Evolutionary conservation across 2,888 invertebrate genomes (phyloP), one percentile per base, ranked within the genome.

Genomic region (Allygus modestus): DNA sequence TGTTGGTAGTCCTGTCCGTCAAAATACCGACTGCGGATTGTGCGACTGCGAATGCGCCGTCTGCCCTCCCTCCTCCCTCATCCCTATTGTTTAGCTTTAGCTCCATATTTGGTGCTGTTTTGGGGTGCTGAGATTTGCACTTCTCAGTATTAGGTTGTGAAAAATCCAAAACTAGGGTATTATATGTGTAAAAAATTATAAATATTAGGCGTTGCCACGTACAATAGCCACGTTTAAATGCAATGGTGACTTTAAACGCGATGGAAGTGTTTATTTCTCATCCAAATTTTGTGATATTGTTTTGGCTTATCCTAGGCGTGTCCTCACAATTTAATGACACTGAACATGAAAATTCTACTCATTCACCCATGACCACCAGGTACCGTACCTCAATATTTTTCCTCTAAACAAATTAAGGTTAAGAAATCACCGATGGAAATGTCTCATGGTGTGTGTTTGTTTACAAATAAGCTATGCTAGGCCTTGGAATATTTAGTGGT

Each of bases 321-420:
- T 75, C 83, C 58, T 75, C 37, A 2, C 33, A 75, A 75, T 58
- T 58, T 26, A 83, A 83, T 83, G 75, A 83, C 51, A 83, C 83
- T 33, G 58, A 83, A 75, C 26, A 37, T 26, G 71, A 71, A 46
- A 82, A 71, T 23, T 69, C 69, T 28, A 69, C 33, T 23, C 23
- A 65, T 69, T 17, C 31, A 69, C 69, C 41, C 28, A 20, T 81
- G 26, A 37, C 37, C 4, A 37, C 37, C 4, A 37, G 37, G 37
- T 37, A 9, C 37, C 4, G 37, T 37, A 37, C 9, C 37, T 37
- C 4, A 37, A 37, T n/a, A n/a, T n/a, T n/a, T n/a, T n/a, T n/a
- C n/a, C n/a, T n/a, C n/a, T n/a, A n/a, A n/a, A n/a, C n/a, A n/a
- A n/a, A n/a, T n/a, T n/a, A n/a, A n/a, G n/a, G n/a, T n/a, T n/a